A percentile compares a stretch with the other conserved stretches of the same genome.
phyloP scores from a whole-genome alignment of 2,888 invertebrate genomes.

The Rhorus exstirpatorius region DNA sequence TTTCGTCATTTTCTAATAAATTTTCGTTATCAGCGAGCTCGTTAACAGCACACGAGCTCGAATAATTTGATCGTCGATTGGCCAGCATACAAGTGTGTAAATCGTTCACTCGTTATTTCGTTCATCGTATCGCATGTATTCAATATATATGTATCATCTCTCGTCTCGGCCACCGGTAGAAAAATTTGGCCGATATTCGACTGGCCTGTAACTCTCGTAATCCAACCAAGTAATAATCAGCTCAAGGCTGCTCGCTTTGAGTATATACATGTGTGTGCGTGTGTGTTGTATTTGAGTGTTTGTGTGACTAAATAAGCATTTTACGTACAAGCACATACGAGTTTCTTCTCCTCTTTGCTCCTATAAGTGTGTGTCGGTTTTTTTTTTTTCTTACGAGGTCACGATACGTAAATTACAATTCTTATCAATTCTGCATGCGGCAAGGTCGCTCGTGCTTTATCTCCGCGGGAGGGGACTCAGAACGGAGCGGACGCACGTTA shows the following conservation, averaged over 20 bases:
- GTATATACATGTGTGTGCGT: no score
- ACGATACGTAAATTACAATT: conserved; percentile 80
- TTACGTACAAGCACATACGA: neutral
- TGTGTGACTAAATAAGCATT: conserved; percentile 16
- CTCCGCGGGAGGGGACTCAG: conserved; percentile 3
- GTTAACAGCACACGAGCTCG: no score
- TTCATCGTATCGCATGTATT: neutral
- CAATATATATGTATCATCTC: no score
- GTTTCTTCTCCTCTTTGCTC: conserved; percentile 16
- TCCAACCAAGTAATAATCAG: conserved; percentile 57
- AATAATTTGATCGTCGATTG: no score
- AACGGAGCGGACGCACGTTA: conserved; percentile 21
- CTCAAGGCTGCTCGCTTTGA: conserved; percentile 49
- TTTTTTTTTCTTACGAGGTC: conserved; percentile 72
- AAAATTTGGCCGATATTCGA: conserved; percentile 53
- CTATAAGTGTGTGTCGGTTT: conserved; percentile 1
- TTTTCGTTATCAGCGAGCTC: no score
- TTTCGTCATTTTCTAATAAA: no score
- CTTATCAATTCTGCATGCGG: conserved; percentile 80
- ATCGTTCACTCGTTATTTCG: conserved; percentile 6
- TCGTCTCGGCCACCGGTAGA: conserved; percentile 14
- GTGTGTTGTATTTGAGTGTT: conserved; percentile 12
- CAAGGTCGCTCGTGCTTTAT: conserved; percentile 77
- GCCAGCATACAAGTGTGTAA: neutral
- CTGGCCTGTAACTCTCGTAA: conserved; percentile 62